These are phyloP conservation scores for Rhimphoctona megacephalus DNA, from an alignment of 2,888 invertebrate species.

Conservation along the genomic window DNA sequence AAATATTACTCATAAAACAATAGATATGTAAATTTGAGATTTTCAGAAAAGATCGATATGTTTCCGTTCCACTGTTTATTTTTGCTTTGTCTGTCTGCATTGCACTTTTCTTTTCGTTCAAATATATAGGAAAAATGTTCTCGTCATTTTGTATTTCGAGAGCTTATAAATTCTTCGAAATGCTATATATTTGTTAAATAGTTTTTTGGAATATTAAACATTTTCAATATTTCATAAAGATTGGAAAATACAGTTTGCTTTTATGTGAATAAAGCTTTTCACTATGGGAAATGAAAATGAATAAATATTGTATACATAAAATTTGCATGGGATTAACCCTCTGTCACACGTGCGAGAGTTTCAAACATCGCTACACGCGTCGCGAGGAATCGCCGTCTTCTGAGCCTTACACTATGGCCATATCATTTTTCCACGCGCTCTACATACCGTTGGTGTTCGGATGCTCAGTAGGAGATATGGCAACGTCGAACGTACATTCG, in stretches of 20 bases:
- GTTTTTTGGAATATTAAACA: not conserved
- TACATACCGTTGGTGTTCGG: too few species aligned
- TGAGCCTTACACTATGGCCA: too few species aligned
- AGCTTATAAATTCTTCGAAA: not conserved
- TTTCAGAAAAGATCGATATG: conserved; percentile 1
- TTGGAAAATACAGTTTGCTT: too few species aligned
- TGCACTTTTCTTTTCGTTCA: not conserved
- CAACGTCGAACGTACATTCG: too few species aligned
- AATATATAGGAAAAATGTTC: not conserved
- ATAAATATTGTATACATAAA: not conserved
- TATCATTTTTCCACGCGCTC: too few species aligned
- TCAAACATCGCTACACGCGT: too few species aligned
- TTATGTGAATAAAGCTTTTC: too few species aligned
- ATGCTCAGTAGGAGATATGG: too few species aligned
- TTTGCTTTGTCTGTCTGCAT: not conserved
- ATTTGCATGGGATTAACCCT: not conserved
- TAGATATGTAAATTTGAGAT: conserved; percentile 22
- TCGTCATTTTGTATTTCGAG: not conserved
- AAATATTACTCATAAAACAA: conserved; percentile 35
- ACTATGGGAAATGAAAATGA: not conserved
- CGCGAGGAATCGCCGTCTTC: too few species aligned
- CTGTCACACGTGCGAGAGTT: too few species aligned
- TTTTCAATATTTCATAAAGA: not conserved
- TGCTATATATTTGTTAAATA: too few species aligned
- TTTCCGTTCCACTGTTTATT: not conserved